Evolutionary conservation across 2,888 invertebrate species (phyloP).

Genomic region (Onchidella celtica): DNA sequence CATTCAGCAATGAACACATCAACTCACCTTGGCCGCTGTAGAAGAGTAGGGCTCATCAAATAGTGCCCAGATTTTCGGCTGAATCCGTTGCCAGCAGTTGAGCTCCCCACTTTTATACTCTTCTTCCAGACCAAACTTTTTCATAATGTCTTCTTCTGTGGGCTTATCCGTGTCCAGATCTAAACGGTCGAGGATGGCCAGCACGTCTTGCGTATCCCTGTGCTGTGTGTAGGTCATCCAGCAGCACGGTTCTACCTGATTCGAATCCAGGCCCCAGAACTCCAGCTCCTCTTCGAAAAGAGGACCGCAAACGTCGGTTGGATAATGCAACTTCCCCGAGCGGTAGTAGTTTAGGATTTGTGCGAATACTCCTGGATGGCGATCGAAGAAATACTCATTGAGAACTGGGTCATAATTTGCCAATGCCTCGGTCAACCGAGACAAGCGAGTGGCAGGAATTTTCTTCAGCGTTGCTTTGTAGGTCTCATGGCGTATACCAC

Average conservation of each 20-base stretch:
- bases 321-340: conserved; percentile 99
- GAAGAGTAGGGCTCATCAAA: conserved; percentile 99
- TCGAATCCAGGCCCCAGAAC: conserved; percentile 99
- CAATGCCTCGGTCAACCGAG: conserved; percentile 95
- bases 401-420: conserved; percentile 99
- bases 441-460: conserved; percentile 96
- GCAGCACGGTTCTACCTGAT: conserved; percentile 99
- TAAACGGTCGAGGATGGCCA: conserved; percentile 97
- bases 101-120: conserved; percentile 81
- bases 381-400: conserved; percentile 98
- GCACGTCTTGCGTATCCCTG: conserved; percentile 98
- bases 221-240: conserved; percentile 98
- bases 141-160: conserved; percentile 97
- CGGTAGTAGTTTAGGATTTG: conserved; percentile 98
- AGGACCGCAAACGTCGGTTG: conserved; percentile 99
- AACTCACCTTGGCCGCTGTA: conserved; percentile 94
- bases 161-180: conserved; percentile 98
- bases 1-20: no score
- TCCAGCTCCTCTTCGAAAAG: conserved; percentile 99
- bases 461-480: conserved; percentile 91
- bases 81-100: conserved; percentile 92
- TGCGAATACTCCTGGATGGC: conserved; percentile 97
- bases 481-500: conserved; percentile 95
- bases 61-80: conserved; percentile 98
- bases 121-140: conserved; percentile 90